Conservation (phyloP, 2,113 vertebrate genomes). For the Apteryx mantelli region DNA sequence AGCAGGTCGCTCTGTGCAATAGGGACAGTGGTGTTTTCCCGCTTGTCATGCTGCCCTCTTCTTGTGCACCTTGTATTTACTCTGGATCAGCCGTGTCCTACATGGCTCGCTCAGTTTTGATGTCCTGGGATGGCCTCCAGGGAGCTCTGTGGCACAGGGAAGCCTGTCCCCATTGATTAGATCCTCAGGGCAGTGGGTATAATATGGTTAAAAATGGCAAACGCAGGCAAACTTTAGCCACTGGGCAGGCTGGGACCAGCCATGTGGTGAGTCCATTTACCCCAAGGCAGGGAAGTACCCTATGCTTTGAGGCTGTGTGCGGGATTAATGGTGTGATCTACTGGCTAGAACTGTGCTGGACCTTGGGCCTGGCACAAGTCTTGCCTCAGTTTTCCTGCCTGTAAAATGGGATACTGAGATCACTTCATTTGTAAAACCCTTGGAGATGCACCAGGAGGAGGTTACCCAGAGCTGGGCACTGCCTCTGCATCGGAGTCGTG, state of each 20-base stretch:
- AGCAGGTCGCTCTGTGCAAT: not conserved
- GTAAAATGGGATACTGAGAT: not conserved
- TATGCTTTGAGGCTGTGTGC: not conserved
- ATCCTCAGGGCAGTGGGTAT: not conserved
- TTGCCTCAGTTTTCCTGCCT: not conserved
- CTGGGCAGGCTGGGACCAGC: not conserved
- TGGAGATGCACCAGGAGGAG: accelerated
- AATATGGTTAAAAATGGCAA: not conserved
- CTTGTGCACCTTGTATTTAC: not conserved
- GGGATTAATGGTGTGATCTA: not conserved
- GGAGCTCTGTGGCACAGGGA: not conserved
- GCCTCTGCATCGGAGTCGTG: not conserved
- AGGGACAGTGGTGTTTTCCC: not conserved
- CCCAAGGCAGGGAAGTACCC: too few relatives aligned
- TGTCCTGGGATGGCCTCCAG: not conserved
- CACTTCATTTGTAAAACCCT: not conserved
- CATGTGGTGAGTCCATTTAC: not conserved
- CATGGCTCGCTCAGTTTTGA: not conserved
- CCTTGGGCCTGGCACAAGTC: not conserved
- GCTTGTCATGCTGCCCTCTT: not conserved
- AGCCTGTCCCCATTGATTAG: not conserved
- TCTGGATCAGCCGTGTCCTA: too few relatives aligned
- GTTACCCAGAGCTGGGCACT: not conserved
- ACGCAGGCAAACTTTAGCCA: not conserved
- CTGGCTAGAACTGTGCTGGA: not conserved